These are phyloP conservation scores for Poeciliopsis turrubarensis DNA, from an alignment of 2,113 vertebrate genomes.

Conservation along the genomic window DNA sequence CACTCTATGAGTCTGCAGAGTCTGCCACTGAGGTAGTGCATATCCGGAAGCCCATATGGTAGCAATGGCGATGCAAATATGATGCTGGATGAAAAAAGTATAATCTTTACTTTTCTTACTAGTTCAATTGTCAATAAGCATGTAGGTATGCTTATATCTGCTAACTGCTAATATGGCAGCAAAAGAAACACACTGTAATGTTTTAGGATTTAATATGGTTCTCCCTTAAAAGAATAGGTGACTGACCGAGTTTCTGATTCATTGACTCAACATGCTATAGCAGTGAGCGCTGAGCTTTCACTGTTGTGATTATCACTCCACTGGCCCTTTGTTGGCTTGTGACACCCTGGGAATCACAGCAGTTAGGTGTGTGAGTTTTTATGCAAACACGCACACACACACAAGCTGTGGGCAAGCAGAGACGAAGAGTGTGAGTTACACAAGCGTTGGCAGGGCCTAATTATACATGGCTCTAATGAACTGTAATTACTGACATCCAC, in stretches of 20 bases:
- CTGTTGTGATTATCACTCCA: constrained; percentile 44
- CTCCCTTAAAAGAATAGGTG: neutral
- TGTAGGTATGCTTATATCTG: neutral
- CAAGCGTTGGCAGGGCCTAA: constrained; percentile 75
- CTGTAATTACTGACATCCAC: constrained; percentile 80
- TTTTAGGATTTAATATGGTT: neutral
- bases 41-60: neutral
- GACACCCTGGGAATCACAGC: constrained; percentile 41
- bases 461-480: constrained; percentile 80
- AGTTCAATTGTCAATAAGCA: neutral
- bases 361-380: constrained; percentile 41
- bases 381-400: constrained; percentile 29
- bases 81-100: neutral
- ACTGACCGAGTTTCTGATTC: constrained; percentile 4
- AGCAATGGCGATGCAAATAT: neutral
- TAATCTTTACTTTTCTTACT: neutral
- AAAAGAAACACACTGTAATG: neutral
- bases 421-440: constrained; percentile 67
- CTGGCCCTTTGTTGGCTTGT: constrained; percentile 48
- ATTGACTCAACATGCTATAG: constrained; percentile 8
- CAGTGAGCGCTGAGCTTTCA: constrained; percentile 1
- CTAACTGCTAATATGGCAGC: neutral
- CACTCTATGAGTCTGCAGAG: constrained; percentile 4
- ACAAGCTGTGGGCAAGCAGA: constrained; percentile 52
- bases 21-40: neutral